A percentile compares a stretch with the other conserved stretches of the same genome.
phyloP scores from a whole-genome alignment of 2,888 invertebrate species.

The Linyphia triangularis region DNA sequence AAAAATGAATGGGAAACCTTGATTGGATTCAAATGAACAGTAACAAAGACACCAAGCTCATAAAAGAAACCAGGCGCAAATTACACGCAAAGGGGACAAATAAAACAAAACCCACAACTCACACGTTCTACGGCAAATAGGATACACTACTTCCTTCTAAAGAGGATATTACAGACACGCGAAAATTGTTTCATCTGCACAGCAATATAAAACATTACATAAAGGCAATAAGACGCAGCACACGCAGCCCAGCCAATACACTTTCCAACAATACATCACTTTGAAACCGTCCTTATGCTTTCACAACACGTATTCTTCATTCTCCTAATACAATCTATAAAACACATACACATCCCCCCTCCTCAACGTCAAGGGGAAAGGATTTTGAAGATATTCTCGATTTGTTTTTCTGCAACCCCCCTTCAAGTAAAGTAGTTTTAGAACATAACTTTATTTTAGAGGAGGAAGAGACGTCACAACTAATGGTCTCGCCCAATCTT shows the following conservation, averaged over 20 bases:
- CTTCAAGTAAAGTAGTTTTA: constrained; percentile 57
- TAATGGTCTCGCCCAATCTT: constrained; percentile 67
- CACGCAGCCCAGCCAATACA: not conserved
- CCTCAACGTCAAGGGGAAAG: not conserved
- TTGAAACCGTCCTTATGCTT: constrained; percentile 28
- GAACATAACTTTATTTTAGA: constrained; percentile 62
- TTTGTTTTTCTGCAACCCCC: constrained; percentile 23
- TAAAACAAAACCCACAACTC: constrained; percentile 5
- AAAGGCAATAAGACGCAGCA: constrained; percentile 5
- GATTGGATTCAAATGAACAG: too few species aligned
- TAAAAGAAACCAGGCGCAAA: constrained; percentile 6
- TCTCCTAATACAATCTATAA: constrained; percentile 64
- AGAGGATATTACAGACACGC: constrained; percentile 45
- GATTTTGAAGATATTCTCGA: constrained; percentile 25
- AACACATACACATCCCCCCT: constrained; percentile 30
- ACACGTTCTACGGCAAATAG: constrained; percentile 19
- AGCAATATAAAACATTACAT: not conserved
- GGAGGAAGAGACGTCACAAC: not conserved
- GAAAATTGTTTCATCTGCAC: constrained; percentile 53
- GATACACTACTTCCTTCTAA: constrained; percentile 50
- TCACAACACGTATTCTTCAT: constrained; percentile 58
- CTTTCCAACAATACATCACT: constrained; percentile 43
- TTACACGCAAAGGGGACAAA: constrained; percentile 34
- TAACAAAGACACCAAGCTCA: too few species aligned
- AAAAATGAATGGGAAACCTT: too few species aligned